Conservation (phyloP, 2,797 vertebrate species). For the Cossypha caffra region DNA sequence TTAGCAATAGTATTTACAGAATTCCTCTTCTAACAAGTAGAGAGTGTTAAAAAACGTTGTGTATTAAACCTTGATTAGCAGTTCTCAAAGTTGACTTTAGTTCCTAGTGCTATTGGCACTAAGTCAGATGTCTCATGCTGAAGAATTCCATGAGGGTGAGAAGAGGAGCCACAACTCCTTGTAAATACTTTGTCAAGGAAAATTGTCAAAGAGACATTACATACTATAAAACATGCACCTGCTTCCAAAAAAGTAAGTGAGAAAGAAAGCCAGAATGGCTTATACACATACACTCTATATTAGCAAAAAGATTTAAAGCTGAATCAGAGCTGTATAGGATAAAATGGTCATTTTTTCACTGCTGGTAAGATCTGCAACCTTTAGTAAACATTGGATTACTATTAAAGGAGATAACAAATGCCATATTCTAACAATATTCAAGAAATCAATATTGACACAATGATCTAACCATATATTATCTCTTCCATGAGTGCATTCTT, state of each 20-base stretch:
- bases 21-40: not conserved
- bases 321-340: not conserved
- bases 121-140: not conserved
- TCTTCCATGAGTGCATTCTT: not conserved
- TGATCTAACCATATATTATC: not conserved
- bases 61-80: not conserved
- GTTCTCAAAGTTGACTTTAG: not conserved
- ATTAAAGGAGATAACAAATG: not conserved
- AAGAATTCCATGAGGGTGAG: not conserved
- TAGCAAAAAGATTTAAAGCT: not conserved
- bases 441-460: not conserved
- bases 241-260: not conserved
- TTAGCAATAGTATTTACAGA: not conserved
- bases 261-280: not conserved
- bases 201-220: not conserved
- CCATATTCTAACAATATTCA: not conserved
- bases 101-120: not conserved
- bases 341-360: not conserved
- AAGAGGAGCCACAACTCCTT: not conserved
- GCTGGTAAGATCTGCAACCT: not conserved
- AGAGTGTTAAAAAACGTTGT: not conserved
- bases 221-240: not conserved
- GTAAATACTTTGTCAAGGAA: constrained; percentile 17
- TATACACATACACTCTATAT: not conserved
- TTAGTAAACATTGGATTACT: not conserved